phyloP scores from a whole-genome alignment of 2,888 invertebrate genomes.

The Epirrhoe tristata region DNA sequence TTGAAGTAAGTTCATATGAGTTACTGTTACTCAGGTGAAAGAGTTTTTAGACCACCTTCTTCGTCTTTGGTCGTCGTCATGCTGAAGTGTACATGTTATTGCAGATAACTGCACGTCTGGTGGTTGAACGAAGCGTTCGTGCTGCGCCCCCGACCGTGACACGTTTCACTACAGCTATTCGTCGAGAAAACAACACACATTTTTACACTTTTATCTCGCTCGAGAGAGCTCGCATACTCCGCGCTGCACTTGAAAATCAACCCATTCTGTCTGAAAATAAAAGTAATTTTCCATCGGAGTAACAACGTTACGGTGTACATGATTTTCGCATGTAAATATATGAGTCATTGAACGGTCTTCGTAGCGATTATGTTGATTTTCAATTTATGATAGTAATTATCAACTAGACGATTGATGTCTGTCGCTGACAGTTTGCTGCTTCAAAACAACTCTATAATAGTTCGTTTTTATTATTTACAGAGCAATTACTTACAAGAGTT shows the following conservation, averaged over 20 bases:
- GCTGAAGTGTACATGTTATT: neutral
- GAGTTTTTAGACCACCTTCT: no score
- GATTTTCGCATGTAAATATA: conserved; percentile 48
- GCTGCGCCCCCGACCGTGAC: conserved; percentile 70
- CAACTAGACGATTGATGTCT: neutral
- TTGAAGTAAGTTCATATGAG: no score
- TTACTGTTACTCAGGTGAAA: no score
- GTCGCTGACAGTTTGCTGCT: neutral
- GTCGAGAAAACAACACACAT: conserved; percentile 76
- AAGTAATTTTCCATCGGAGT: conserved; percentile 60
- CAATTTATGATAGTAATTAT: neutral
- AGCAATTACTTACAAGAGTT: no score
- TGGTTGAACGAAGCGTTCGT: conserved; percentile 54
- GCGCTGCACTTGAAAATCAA: conserved; percentile 53
- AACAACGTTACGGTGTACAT: conserved; percentile 39
- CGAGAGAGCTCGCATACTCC: conserved; percentile 61
- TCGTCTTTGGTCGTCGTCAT: no score
- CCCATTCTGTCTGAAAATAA: conserved; percentile 67
- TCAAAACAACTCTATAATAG: no score
- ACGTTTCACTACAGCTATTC: conserved; percentile 84
- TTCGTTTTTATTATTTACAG: no score
- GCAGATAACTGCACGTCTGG: conserved; percentile 30
- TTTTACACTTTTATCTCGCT: conserved; percentile 75
- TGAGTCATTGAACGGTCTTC: conserved; percentile 20
- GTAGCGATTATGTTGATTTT: neutral